A percentile compares a stretch with the other conserved stretches of the same genome.
Conservation (phyloP, 2,888 invertebrate species). For the Melanargia galathea region DNA sequence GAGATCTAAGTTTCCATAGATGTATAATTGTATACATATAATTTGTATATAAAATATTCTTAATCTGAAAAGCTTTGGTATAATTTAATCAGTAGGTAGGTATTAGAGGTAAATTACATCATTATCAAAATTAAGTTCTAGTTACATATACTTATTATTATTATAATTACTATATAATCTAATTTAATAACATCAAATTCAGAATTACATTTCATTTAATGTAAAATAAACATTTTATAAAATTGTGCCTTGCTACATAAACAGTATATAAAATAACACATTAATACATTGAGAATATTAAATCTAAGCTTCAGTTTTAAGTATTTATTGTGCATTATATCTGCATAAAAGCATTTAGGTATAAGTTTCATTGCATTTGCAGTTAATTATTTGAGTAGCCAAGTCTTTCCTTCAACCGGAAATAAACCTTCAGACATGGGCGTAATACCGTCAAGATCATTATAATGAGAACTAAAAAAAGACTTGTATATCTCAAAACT, state of each 20-base stretch:
- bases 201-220: background rate
- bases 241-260: background rate
- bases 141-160: background rate
- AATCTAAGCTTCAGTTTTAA: background rate
- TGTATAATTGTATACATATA: background rate
- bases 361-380: background rate
- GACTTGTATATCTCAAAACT: slow-evolving; percentile 59
- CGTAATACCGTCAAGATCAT: slow-evolving; percentile 69
- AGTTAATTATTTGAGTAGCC: slow-evolving; percentile 61
- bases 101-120: background rate
- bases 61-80: slow-evolving; percentile 4
- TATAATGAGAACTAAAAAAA: slow-evolving; percentile 61
- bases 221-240: background rate
- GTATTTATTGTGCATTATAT: background rate
- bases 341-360: background rate
- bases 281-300: background rate
- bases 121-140: background rate
- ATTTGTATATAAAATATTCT: background rate
- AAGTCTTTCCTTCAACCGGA: slow-evolving; percentile 72
- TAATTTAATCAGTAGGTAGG: background rate
- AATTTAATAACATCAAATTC: background rate
- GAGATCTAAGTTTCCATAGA: background rate
- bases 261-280: background rate
- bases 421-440: slow-evolving; percentile 73
- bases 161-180: background rate